phyloP scores from a whole-genome alignment of 2,888 invertebrate genomes.

The Eupithecia pulchellata region DNA sequence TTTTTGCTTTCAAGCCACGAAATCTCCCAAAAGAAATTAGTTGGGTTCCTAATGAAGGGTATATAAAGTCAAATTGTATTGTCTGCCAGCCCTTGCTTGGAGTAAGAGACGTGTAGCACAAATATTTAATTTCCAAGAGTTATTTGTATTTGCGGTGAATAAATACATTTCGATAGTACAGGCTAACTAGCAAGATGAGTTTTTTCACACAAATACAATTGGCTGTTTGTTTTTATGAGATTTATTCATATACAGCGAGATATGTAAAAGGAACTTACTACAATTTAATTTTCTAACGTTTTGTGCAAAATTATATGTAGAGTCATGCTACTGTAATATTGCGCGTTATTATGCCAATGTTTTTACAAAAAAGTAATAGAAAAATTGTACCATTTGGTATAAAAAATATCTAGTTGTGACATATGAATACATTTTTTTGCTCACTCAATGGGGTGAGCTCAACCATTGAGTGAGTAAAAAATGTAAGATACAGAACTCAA shows the following conservation, averaged over 20 bases:
- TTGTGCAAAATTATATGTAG: not conserved
- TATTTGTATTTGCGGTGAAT: constrained; percentile 58
- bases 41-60: not conserved
- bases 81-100: constrained; percentile 35
- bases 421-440: too few species aligned
- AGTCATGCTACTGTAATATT: not conserved
- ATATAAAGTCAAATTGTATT: not conserved
- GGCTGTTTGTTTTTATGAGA: constrained; percentile 26
- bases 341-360: not conserved
- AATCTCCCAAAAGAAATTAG: not conserved
- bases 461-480: not conserved
- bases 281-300: not conserved
- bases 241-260: not conserved
- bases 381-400: not conserved
- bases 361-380: not conserved
- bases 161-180: constrained; percentile 58
- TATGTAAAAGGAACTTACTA: not conserved
- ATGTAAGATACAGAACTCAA: not conserved
- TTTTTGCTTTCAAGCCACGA: not conserved
- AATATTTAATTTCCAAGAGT: constrained; percentile 59
- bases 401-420: not conserved
- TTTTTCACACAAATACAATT: constrained; percentile 42
- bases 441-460: too few species aligned
- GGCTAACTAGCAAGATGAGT: constrained; percentile 48
- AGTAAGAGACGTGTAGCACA: constrained; percentile 56